These are phyloP conservation scores for Callochromis pleurospilus DNA, from an alignment of 2,113 vertebrate genomes.

Conservation along the genomic window DNA sequence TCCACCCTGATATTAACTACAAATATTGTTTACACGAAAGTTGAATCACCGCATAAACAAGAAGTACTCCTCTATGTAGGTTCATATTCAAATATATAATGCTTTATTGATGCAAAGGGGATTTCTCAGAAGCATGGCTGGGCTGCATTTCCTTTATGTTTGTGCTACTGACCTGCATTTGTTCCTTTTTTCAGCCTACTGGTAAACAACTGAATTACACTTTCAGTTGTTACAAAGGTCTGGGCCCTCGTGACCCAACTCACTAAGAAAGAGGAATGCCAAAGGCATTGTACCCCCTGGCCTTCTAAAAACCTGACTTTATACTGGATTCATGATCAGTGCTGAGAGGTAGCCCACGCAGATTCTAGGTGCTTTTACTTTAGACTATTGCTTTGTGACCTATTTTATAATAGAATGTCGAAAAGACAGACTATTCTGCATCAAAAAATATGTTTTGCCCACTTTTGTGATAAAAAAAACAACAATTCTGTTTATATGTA, in stretches of 20 bases:
- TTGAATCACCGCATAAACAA: neutral
- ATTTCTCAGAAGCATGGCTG: neutral
- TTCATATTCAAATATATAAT: neutral
- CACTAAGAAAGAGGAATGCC: neutral
- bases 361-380: neutral
- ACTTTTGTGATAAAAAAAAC: neutral
- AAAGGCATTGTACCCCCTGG: neutral
- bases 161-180: conserved; percentile 49
- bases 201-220: conserved; percentile 18
- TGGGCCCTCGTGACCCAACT: neutral
- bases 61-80: neutral
- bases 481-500: neutral
- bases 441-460: neutral
- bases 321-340: neutral
- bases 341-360: neutral
- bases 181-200: neutral
- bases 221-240: neutral
- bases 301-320: neutral
- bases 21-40: neutral
- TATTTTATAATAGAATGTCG: neutral
- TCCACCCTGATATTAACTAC: neutral
- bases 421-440: neutral
- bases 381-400: neutral
- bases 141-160: neutral
- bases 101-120: no score